Base-by-base conservation (phyloP, 1,140 invertebrate genomes). In the Matsumurasca onukii region DNA sequence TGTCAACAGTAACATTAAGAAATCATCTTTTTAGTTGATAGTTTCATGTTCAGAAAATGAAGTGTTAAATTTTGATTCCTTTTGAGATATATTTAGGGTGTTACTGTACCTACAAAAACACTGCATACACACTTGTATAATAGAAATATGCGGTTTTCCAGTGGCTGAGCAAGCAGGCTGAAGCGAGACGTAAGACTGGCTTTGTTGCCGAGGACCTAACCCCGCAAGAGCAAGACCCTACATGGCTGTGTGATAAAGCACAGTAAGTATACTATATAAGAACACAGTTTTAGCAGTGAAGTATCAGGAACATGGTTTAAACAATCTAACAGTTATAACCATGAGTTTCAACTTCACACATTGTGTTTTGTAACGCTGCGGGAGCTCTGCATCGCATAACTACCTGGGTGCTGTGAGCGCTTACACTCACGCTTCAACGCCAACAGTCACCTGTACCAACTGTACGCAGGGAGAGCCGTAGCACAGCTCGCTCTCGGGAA, bases 201-300 rank as follows among this genome's bases (percentile, higher is more conserved):
- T 88, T 93, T 72, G 82, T 89, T 24, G 86, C 86, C 27, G 86
- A 88, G 76, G 91, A 95, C 80, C 80, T 95, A 1, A 82, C 86
- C 66, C 87, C 89, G 9, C 91, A 95, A 78, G 92, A 95, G 79
- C 87, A 87, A 73, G 89, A 94, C 81, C 91, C 92, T 2, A 81
- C 88, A 66, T 94, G 89, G 86, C 84, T 94, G 48, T 87, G 91
- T 71, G 85, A 89, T 57, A 94, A 94, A 81, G 93, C 91, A 72
- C 86, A 92, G 86, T 88, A 77, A 79, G 86, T 83, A 39, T 39
- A 17, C 5, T 9, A 39, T 39, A 39, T 39, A 39, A 9, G 34
- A 39, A 5, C 5, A 39, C 17, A 39, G 34, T 5, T 17, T 39
- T 17, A 9, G 34, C 34, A 39, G 17, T 39, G 5, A 39, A 5